A percentile compares a stretch with the other conserved stretches of the same genome.
Conservation (phyloP, 2,888 invertebrate species). For the Drosophila prostipennis region DNA sequence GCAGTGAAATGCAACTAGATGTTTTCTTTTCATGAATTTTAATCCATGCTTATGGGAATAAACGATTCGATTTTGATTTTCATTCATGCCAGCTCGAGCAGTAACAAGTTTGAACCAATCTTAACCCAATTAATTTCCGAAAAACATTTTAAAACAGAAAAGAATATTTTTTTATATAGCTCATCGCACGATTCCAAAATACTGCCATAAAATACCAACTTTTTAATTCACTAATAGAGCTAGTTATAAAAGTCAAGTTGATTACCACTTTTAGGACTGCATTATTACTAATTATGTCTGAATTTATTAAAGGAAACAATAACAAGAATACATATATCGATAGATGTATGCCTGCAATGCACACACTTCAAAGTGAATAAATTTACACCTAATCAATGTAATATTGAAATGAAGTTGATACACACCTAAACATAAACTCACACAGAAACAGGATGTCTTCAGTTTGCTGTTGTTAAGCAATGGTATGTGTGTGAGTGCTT, state of each 20-base stretch:
- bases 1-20: neutral
- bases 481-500: slow-evolving; percentile 3
- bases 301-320: slow-evolving; percentile 18
- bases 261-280: slow-evolving; percentile 30
- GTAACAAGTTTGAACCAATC: no score
- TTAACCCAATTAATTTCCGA: no score
- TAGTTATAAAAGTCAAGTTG: slow-evolving; percentile 38
- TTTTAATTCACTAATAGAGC: slow-evolving; percentile 27
- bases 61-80: no score
- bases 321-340: slow-evolving; percentile 5
- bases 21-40: slow-evolving; percentile 11
- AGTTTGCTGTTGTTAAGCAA: neutral
- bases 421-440: neutral
- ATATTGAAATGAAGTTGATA: slow-evolving; percentile 63
- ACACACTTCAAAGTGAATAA: slow-evolving; percentile 55
- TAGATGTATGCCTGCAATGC: neutral
- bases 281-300: slow-evolving; percentile 50
- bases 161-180: no score
- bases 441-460: slow-evolving; percentile 16
- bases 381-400: slow-evolving; percentile 79
- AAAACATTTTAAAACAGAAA: no score
- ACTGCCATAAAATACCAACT: neutral
- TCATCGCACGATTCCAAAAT: no score
- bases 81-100: no score
- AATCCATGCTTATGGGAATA: neutral